Evolutionary conservation across 2,888 invertebrate species (phyloP), one percentile per base, ranked within the genome.

Genomic region (Horisme vitalbata): DNA sequence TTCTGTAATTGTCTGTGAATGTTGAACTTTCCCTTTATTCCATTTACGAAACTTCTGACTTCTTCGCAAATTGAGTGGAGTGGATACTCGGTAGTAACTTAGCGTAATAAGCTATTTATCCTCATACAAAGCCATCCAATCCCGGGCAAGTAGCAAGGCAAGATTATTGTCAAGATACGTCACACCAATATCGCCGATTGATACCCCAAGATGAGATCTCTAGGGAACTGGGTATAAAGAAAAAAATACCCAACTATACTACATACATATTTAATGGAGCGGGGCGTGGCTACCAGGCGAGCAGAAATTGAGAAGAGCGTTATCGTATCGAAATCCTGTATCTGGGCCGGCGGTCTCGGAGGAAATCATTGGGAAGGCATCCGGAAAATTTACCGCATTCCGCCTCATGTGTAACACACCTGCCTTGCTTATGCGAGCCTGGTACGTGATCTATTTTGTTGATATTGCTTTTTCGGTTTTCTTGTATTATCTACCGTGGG

Each of bases 301-400:
- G 70, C 75, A 82, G 82, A 83, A 85, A 86, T 86, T 81, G 84
- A 81, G 82, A 80, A 79, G 39, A 50, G 77, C 82, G 85, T 82
- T 89, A 90, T 89, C 89, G 84, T 86, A 88, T 87, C 84, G 87
- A 84, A 88, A 88, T 86, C 86, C 84, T 76, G 84, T 87, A 89
- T 90, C 89, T 83, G 81, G 86, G 81, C 80, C 83, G 85, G 80
- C 80, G 85, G 92, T 93, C 93, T 93, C 93, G 79, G 90, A 93
- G 93, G 93, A 93, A 93, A 93, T 93, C 93, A 93, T 93, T 92
- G 93, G 92, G 91, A 93, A 93, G 93, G 93, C 93, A 92, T 92
- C 92, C 92, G 90, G 91, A 91, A 90, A 91, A 91, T 91, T 91
- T 91, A 91, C 90, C 90, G 83, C 83, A 83, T 83, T 84, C 84